Base-by-base conservation (phyloP, 1,140 invertebrate genomes). In the Augochlora pura region DNA sequence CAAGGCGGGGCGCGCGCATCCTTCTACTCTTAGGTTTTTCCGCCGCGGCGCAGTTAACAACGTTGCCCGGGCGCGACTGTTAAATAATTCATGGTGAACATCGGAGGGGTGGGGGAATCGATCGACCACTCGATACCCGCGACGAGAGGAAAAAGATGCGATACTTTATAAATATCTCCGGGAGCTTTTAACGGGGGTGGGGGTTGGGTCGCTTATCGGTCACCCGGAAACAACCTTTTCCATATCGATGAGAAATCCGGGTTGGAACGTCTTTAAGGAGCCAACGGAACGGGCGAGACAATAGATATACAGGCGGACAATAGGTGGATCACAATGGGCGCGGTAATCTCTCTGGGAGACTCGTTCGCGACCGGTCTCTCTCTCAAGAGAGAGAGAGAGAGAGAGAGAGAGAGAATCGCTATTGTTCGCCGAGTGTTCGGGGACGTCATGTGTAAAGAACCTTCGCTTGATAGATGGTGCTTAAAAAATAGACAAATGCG, bases 71-170 rank as follows among this genome's bases (percentile, higher is more conserved):
- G 18, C 75, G 18, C 6, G 23, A 10, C 27, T 42, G n/a, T 54
- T 77, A 59, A 77, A 77, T 77, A 63, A 77, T 77, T 77, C 75
- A 77, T 77, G 59, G 23, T n/a, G n/a, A 27, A 77, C 71, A 63
- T 12, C n/a, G n/a, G n/a, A n/a, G n/a, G n/a, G n/a, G n/a, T n/a
- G n/a, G n/a, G 39, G 10, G 16, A 27, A 77, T 71, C 67, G 75
- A 77, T 71, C 67, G 66, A 23, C 16, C 27, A 25, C 42, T 77
- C 67, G 67, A 77, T 63, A 71, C 38, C 32, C 42, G 46, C 39
- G n/a, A 16, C 46, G 42, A 54, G n/a, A 10, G 68, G 7, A 42
- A 71, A 77, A 77, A 71, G 75, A 77, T 77, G 68, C 67, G 67
- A 71, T 54, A 71, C 59, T 77, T 77, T 77, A 71, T 77, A 77